Evolutionary conservation across 2,797 vertebrate species (phyloP), one percentile per base, ranked within the genome.

Genomic region (Amblyraja radiata): DNA sequence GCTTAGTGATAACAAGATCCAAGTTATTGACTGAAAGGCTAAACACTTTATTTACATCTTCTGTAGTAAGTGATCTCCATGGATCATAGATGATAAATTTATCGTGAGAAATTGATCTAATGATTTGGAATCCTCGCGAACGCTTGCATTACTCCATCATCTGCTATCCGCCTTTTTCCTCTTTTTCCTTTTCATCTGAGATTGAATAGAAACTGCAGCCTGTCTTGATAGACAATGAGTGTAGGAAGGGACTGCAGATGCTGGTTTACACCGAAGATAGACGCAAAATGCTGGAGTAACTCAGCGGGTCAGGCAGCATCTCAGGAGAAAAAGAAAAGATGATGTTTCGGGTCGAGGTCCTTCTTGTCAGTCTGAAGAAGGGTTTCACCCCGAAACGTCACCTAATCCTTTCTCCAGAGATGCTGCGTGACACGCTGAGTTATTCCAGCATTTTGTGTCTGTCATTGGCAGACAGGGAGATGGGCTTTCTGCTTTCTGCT

Each of bases 101-200:
- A 28, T 11, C 74, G 71, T 21, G 18, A 46, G 36, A 80, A 36
- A 36, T 80, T 21, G 39, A 73, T n/a, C 23, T 58, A 92, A 76
- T 71, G 73, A 92, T 76, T 28, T 6, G 13, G 23, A 74, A 16
- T 73, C 8, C 54, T 76, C 90, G 16, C 32, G n/a, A 54, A 71
- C 16, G 71, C 23, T 23, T 46, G 13, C 65, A 92, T 92, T 58
- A 92, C 71, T 91, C 90, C 36, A 23, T 91, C 90, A 74, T 18
- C 68, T 90, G 63, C 39, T 39, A 21, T 0, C 4, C 54, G 32
- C 32, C 90, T 28, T 10, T 54, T 91, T 91, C 68, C 68, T 61
- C 1, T 73, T 91, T 91, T 74, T 36, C 71, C 18, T 91, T 91
- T 68, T 91, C 65, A 73, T 36, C 36, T 74, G 39, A 91, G 68